Evolutionary conservation across 2,888 invertebrate genomes (phyloP).

Genomic region (Seira sanloemensis): DNA sequence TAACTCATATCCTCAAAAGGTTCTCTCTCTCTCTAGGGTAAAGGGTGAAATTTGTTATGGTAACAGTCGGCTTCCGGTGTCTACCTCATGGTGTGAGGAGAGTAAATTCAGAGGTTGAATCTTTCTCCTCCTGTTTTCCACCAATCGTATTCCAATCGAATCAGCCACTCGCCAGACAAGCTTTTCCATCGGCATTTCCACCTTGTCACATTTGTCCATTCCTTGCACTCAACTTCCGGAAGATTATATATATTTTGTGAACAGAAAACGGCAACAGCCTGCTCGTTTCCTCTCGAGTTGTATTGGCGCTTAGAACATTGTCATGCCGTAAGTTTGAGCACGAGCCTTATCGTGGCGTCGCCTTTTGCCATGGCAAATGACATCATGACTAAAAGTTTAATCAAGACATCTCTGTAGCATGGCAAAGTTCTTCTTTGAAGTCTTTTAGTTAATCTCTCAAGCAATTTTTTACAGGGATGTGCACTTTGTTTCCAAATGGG

Average conservation of each 20-base stretch:
- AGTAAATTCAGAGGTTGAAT: too few species aligned
- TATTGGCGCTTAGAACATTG: too few species aligned
- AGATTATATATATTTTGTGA: neutral
- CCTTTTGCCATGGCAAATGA: too few species aligned
- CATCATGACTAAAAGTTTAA: too few species aligned
- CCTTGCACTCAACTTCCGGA: neutral
- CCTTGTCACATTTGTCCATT: constrained; percentile 13
- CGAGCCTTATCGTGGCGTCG: too few species aligned
- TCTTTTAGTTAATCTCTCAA: too few species aligned
- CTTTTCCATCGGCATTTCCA: constrained; percentile 5
- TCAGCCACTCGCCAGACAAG: neutral
- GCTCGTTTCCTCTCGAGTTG: neutral
- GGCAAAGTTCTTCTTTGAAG: too few species aligned
- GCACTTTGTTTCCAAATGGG: too few species aligned
- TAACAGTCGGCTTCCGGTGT: too few species aligned
- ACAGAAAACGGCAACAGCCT: neutral
- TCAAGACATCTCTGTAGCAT: too few species aligned
- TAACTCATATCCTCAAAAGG: neutral
- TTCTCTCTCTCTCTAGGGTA: neutral
- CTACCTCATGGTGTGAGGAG: too few species aligned
- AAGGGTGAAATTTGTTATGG: constrained; percentile 2
- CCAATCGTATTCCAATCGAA: neutral
- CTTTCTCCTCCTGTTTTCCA: neutral
- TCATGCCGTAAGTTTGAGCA: neutral
- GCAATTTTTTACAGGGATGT: too few species aligned